A percentile compares a stretch with the other conserved stretches of the same genome.
Evolutionary conservation across 2,797 vertebrate genomes (phyloP).

Genomic region (Poeciliopsis presidionis): DNA sequence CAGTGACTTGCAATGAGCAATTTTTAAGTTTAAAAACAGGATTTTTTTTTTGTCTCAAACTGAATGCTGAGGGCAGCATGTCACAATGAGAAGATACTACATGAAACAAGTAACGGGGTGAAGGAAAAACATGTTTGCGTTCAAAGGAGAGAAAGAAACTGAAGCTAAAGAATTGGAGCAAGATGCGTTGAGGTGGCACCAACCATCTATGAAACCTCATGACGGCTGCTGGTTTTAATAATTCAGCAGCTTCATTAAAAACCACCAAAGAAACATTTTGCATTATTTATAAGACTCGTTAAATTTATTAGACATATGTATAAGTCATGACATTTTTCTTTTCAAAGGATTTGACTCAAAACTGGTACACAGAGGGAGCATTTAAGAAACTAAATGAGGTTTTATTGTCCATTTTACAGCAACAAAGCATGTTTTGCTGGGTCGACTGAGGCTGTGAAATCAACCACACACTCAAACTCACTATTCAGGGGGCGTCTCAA

Average conservation of each 20-base stretch:
- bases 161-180: constrained; percentile 34
- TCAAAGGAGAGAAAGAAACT: constrained; percentile 19
- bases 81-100: constrained; percentile 23
- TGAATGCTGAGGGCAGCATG: constrained; percentile 18
- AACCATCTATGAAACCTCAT: constrained; percentile 60
- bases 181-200: constrained; percentile 50
- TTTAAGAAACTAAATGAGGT: constrained; percentile 18
- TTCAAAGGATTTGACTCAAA: constrained; percentile 59
- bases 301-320: constrained; percentile 77
- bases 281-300: constrained; percentile 73
- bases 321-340: constrained; percentile 75
- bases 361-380: constrained; percentile 37
- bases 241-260: constrained; percentile 70
- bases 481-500: constrained; percentile 63
- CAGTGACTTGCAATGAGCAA: background rate
- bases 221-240: constrained; percentile 68
- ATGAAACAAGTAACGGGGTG: constrained; percentile 12
- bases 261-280: constrained; percentile 63
- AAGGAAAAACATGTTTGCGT: constrained; percentile 23
- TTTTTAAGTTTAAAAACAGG: constrained; percentile 11
- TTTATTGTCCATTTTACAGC: constrained; percentile 28
- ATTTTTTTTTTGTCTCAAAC: background rate
- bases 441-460: constrained; percentile 41
- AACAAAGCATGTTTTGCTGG: constrained; percentile 17
- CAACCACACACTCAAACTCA: constrained; percentile 47